Conservation (phyloP, 2,797 vertebrate species). For the Ibycter americanus region DNA sequence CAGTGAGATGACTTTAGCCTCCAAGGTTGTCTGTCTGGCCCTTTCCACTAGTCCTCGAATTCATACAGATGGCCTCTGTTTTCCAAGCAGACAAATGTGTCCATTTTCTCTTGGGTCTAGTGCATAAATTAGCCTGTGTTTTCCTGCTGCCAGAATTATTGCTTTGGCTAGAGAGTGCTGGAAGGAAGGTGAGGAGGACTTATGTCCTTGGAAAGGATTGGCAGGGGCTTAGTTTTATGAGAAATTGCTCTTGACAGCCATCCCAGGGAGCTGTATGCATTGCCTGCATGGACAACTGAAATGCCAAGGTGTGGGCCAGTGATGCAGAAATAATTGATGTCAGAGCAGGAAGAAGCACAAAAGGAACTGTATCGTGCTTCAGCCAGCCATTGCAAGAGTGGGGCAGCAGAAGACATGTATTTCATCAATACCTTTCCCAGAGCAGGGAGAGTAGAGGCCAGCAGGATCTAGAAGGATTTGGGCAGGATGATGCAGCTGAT, state of each 20-base stretch:
- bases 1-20: background rate
- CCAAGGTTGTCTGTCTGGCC: background rate
- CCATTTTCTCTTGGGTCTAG: background rate
- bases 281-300: background rate
- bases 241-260: constrained; percentile 47
- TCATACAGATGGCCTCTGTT: background rate
- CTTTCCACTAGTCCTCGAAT: background rate
- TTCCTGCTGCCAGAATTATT: background rate
- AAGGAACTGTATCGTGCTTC: background rate
- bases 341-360: background rate
- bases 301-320: constrained; percentile 1
- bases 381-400: background rate
- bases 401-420: background rate
- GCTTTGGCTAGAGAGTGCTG: background rate
- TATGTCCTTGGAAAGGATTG: constrained; percentile 24
- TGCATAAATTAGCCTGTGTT: background rate
- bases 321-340: constrained; percentile 23
- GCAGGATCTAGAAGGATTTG: background rate
- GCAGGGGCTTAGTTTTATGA: constrained; percentile 4
- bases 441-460: background rate
- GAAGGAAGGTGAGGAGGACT: background rate
- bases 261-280: background rate
- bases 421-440: background rate
- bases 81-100: background rate
- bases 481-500: background rate